Conservation (phyloP, 1,140 invertebrate genomes). For the Brachionus rotundiformis region DNA sequence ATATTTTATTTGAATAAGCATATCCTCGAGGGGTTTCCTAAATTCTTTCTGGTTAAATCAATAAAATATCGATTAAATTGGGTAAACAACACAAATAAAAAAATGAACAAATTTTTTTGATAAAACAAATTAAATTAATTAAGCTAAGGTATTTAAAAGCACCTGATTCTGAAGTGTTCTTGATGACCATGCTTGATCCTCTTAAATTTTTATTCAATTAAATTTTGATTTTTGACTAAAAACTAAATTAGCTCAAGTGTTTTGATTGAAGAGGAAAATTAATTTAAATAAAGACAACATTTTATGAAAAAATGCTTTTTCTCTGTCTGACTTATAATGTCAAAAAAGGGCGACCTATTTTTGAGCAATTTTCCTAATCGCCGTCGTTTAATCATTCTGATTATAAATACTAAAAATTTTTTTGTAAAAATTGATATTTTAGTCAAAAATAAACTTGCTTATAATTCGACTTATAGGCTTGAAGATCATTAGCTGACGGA, state of each 20-base stretch:
- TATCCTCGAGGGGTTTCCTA: slow-evolving; percentile 34
- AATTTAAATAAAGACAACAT: neutral
- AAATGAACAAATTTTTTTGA: slow-evolving; percentile 20
- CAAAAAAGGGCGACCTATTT: neutral
- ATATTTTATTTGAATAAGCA: neutral
- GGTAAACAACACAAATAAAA: neutral
- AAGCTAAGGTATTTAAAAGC: neutral
- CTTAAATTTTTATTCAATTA: neutral
- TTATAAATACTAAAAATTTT: neutral
- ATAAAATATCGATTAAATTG: neutral
- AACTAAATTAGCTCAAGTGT: neutral
- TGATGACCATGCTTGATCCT: neutral
- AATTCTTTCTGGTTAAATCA: neutral
- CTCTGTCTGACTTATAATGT: neutral
- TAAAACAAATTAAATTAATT: slow-evolving; percentile 2
- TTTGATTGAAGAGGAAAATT: neutral
- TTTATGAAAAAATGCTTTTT: neutral
- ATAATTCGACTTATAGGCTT: neutral
- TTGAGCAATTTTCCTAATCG: neutral
- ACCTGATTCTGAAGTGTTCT: neutral
- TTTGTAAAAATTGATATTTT: neutral
- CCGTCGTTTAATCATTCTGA: neutral
- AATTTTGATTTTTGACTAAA: neutral
- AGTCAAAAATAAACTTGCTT: neutral
- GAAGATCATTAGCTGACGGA: neutral